A percentile compares a stretch with the other conserved stretches of the same genome.
Conservation (phyloP, 2,797 vertebrate species). For the Thripadectes ignobilis region DNA sequence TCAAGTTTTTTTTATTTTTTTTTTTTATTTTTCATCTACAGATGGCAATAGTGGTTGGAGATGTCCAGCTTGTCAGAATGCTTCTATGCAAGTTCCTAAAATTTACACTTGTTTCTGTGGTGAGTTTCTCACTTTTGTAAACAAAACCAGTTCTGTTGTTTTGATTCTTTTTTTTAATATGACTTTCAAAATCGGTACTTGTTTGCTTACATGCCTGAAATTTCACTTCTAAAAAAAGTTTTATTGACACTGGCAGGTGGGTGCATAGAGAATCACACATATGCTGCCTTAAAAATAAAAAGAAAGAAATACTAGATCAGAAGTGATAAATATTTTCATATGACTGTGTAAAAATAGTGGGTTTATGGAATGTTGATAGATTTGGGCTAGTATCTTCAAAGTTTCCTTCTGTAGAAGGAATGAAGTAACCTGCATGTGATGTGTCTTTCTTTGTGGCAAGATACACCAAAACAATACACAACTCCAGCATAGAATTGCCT, state of each 20-base stretch:
- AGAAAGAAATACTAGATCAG: background rate
- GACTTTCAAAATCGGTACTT: background rate
- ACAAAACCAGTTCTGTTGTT: background rate
- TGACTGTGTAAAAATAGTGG: background rate
- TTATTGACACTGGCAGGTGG: background rate
- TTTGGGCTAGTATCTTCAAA: background rate
- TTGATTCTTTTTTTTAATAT: background rate
- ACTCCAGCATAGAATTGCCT: background rate
- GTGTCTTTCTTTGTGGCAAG: background rate
- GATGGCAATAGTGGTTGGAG: conserved; percentile 93
- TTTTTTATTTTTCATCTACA: conserved; percentile 50
- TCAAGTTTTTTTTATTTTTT: background rate
- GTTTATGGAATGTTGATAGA: background rate
- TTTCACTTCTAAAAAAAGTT: background rate
- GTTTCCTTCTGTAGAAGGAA: background rate
- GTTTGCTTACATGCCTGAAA: background rate
- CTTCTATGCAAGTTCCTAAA: conserved; percentile 84
- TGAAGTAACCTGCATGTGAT: background rate
- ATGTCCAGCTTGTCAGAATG: conserved; percentile 97
- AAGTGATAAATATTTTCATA: background rate
- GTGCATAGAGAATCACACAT: background rate
- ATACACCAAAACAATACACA: background rate
- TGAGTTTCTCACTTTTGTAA: conserved; percentile 73
- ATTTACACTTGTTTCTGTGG: conserved; percentile 96
- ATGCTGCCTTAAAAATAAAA: background rate